Evolutionary conservation across 1,140 invertebrate genomes (phyloP).

Genomic region (Brachionus paranguensis): DNA sequence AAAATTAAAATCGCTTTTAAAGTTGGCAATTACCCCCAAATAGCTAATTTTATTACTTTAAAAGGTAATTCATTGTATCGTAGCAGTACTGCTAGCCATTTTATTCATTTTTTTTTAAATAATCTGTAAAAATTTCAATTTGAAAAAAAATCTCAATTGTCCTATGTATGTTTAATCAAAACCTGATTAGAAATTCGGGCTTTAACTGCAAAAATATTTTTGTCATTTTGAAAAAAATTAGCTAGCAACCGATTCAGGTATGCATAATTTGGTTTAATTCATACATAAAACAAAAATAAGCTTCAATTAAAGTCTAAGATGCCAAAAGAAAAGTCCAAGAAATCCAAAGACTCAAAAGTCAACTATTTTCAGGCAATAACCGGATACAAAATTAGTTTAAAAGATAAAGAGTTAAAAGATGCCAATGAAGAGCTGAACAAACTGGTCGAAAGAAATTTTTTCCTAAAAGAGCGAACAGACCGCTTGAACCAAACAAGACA

Average conservation of each 20-base stretch:
- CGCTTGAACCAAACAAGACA: not conserved
- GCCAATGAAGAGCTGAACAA: not conserved
- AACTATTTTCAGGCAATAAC: constrained; percentile 11
- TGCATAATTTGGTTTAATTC: not conserved
- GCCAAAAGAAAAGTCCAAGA: constrained; percentile 31
- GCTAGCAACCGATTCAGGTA: constrained; percentile 1
- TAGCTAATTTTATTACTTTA: not conserved
- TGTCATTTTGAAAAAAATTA: not conserved
- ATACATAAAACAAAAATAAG: not conserved
- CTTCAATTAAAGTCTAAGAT: not conserved
- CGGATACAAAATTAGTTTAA: not conserved
- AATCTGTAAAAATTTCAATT: not conserved
- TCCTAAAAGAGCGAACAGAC: constrained; percentile 20
- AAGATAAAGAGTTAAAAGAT: constrained; percentile 18
- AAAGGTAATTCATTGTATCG: too few relatives aligned
- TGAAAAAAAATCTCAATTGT: not conserved
- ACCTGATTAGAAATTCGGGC: not conserved
- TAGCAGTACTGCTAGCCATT: not conserved
- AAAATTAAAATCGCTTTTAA: too few relatives aligned
- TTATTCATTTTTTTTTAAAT: not conserved
- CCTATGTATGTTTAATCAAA: not conserved
- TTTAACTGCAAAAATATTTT: not conserved
- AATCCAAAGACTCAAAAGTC: constrained; percentile 22
- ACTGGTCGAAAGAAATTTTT: constrained; percentile 6
- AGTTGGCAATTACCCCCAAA: too few relatives aligned